Conservation (phyloP, 2,797 vertebrate species). For the Glossophaga mutica region DNA sequence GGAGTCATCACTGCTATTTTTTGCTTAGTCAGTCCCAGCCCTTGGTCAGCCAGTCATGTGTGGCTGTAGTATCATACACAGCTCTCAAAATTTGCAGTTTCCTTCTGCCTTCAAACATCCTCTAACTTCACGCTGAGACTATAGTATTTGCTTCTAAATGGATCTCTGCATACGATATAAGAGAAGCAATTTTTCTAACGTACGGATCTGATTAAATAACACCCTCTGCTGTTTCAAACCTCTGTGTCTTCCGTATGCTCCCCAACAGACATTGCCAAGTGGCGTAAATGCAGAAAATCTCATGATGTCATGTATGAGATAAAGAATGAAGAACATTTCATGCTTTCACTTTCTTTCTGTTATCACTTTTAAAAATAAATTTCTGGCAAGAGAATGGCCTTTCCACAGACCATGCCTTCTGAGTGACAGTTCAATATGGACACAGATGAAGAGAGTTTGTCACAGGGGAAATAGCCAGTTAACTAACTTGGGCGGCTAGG, state of each 20-base stretch:
- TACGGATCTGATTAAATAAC: slow-evolving; percentile 33
- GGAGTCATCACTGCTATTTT: not conserved
- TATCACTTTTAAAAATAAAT: not conserved
- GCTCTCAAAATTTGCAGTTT: not conserved
- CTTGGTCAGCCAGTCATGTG: not conserved
- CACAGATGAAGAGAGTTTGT: not conserved
- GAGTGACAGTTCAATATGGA: not conserved
- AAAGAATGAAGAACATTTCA: not conserved
- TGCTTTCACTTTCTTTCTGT: slow-evolving; percentile 31
- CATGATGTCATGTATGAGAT: not conserved
- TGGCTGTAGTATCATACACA: not conserved
- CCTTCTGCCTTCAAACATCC: not conserved
- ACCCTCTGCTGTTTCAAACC: slow-evolving; percentile 32
- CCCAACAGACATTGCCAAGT: not conserved
- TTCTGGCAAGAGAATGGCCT: not conserved
- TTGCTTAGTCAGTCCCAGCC: not conserved
- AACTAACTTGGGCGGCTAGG: not conserved
- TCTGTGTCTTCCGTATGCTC: slow-evolving; percentile 16
- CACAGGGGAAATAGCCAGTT: not conserved
- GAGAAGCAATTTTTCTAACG: slow-evolving; percentile 8
- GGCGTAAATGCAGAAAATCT: not conserved
- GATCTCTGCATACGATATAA: not conserved
- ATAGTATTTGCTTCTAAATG: slow-evolving; percentile 21
- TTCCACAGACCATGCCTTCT: not conserved
- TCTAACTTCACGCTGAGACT: not conserved